Percentiles rank a stretch among this genome's conserved stretches.
phyloP scores from a whole-genome alignment of 2,888 invertebrate species.

The Crocallis elinguaria region DNA sequence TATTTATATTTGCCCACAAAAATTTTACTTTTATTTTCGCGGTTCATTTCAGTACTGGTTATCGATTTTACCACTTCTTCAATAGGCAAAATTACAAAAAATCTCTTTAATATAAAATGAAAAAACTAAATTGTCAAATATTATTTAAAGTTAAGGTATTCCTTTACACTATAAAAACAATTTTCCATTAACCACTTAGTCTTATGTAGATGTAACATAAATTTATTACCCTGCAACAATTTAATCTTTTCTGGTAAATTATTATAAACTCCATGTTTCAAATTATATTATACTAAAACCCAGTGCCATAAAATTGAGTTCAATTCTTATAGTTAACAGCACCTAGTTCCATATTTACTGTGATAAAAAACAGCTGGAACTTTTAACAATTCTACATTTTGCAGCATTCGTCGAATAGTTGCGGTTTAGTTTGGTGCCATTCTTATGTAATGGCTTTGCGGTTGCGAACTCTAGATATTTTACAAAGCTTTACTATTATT shows the following conservation, averaged over 20 bases:
- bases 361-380: neutral
- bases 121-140: no score
- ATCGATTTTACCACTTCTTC: conserved; percentile 32
- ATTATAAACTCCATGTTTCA: no score
- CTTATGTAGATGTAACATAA: no score
- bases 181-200: no score
- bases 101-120: no score
- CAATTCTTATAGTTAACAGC: neutral
- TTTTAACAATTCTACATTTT: conserved; percentile 18
- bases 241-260: no score
- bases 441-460: conserved; percentile 32
- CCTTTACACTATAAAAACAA: no score
- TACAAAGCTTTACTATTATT: neutral
- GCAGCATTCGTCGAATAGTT: conserved; percentile 28
- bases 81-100: no score
- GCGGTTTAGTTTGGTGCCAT: conserved; percentile 30
- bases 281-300: neutral
- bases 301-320: no score
- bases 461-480: conserved; percentile 15
- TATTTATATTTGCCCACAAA: conserved; percentile 39
- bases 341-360: neutral
- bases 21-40: conserved; percentile 45
- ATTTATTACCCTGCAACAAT: no score
- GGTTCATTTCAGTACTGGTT: conserved; percentile 21
- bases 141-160: no score